A percentile compares a stretch with the other conserved stretches of the same genome.
Evolutionary conservation across 2,888 invertebrate genomes (phyloP).

Genomic region (Xestia sexstrigata): DNA sequence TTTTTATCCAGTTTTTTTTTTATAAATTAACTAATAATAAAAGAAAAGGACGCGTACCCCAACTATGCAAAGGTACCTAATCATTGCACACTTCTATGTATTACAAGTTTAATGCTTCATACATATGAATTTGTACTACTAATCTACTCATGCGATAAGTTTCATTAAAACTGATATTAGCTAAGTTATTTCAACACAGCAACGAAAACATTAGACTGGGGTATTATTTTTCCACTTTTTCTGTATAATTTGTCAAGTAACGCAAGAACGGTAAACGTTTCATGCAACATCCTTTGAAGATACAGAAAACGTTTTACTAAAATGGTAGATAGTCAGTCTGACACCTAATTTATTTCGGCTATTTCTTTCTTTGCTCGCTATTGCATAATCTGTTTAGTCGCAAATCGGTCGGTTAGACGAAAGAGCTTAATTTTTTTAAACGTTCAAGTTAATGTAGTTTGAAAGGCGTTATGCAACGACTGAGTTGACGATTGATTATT

Average conservation of each 20-base stretch:
- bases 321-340: slow-evolving; percentile 33
- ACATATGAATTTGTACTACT: slow-evolving; percentile 48
- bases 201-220: slow-evolving; percentile 18
- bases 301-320: slow-evolving; percentile 30
- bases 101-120: slow-evolving; percentile 10
- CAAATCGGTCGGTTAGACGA: slow-evolving; percentile 25
- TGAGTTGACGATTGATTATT: slow-evolving; percentile 44
- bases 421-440: slow-evolving; percentile 39
- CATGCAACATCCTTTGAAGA: slow-evolving; percentile 22
- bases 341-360: slow-evolving; percentile 19
- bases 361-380: slow-evolving; percentile 28
- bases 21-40: too few species aligned
- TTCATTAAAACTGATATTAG: slow-evolving; percentile 50
- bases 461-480: slow-evolving; percentile 61
- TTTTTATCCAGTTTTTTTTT: background rate
- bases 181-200: slow-evolving; percentile 40
- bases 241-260: slow-evolving; percentile 32
- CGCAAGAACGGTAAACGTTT: slow-evolving; percentile 14
- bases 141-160: slow-evolving; percentile 55
- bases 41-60: background rate
- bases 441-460: slow-evolving; percentile 40
- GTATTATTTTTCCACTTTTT: slow-evolving; percentile 30
- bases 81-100: slow-evolving; percentile 1
- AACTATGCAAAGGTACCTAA: background rate
- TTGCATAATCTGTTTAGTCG: slow-evolving; percentile 52